phyloP scores from a whole-genome alignment of 1,140 invertebrate species.

The Nasonia vitripennis region DNA sequence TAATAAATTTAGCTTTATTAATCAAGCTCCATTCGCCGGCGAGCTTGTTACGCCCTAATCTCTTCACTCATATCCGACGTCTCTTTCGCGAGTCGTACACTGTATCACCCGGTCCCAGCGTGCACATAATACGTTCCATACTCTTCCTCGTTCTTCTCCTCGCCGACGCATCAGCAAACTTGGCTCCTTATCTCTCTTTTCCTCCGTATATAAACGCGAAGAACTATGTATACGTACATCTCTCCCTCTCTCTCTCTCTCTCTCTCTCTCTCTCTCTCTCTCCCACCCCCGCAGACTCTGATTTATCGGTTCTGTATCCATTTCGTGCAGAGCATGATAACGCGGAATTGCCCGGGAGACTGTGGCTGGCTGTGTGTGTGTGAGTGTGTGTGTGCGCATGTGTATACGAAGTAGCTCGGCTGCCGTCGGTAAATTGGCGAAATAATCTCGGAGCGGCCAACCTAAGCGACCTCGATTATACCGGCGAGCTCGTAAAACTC shows the following conservation, averaged over 20 bases:
- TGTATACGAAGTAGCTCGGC: constrained; percentile 33
- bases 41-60: background rate
- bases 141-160: background rate
- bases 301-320: constrained; percentile 62
- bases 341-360: constrained; percentile 56
- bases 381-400: background rate
- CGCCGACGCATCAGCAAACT: background rate
- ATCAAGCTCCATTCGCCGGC: too few species aligned
- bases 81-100: background rate
- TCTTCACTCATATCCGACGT: background rate
- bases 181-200: background rate
- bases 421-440: constrained; percentile 47
- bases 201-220: background rate
- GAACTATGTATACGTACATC: background rate
- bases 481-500: constrained; percentile 42
- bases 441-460: constrained; percentile 54
- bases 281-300: constrained; percentile 41
- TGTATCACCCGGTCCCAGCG: constrained; percentile 2
- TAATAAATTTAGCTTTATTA: too few species aligned
- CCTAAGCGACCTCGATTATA: constrained; percentile 53
- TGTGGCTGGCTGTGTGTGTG: background rate
- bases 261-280: background rate
- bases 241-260: background rate
- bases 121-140: constrained; percentile 17
- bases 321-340: constrained; percentile 60